Conservation (phyloP, 2,888 invertebrate genomes). For the Tenthredo notha region DNA sequence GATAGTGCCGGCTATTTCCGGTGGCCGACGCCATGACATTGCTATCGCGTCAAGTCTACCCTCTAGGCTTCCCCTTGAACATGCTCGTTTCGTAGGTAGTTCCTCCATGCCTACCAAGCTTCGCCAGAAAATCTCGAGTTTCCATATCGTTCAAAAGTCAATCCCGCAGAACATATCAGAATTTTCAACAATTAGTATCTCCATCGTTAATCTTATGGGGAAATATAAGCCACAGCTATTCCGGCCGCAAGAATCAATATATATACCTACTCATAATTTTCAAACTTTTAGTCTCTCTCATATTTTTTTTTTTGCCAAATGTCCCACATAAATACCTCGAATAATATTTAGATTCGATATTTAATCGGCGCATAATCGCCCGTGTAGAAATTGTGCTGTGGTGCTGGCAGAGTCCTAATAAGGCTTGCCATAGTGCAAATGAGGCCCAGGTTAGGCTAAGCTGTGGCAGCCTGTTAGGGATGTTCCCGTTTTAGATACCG, state of each 20-base stretch:
- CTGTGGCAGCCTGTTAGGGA: too few relatives aligned
- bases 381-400: too few relatives aligned
- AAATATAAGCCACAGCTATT: neutral
- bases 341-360: neutral
- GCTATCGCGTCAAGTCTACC: slow-evolving; percentile 69
- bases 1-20: slow-evolving; percentile 78
- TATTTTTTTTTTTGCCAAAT: neutral
- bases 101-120: slow-evolving; percentile 17
- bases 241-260: too few relatives aligned
- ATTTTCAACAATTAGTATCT: neutral
- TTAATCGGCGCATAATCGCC: too few relatives aligned
- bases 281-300: neutral
- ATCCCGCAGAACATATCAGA: neutral
- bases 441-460: too few relatives aligned
- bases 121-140: neutral
- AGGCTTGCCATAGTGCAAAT: too few relatives aligned
- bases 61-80: slow-evolving; percentile 58
- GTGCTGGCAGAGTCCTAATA: too few relatives aligned
- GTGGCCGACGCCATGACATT: slow-evolving; percentile 74
- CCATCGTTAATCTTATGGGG: neutral
- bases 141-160: neutral
- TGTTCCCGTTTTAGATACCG: too few relatives aligned
- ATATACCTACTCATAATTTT: too few relatives aligned
- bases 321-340: neutral
- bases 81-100: slow-evolving; percentile 47